phyloP scores from a whole-genome alignment of 2,888 invertebrate genomes.

The Phragmatobia fuliginosa region DNA sequence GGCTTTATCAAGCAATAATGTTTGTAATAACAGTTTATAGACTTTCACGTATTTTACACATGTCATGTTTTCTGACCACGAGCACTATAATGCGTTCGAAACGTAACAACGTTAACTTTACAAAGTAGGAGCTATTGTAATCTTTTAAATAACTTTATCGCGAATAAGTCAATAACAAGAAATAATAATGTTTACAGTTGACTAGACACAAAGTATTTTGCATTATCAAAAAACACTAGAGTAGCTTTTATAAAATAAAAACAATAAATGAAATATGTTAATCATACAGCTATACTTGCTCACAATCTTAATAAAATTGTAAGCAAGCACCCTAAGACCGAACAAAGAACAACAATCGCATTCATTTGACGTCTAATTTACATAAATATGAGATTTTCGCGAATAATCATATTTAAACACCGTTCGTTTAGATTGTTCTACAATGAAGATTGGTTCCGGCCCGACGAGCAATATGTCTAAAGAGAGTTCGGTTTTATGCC shows the following conservation, averaged over 20 bases:
- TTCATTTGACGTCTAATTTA: slow-evolving; percentile 76
- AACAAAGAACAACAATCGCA: slow-evolving; percentile 73
- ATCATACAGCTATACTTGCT: slow-evolving; percentile 16
- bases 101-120: too few relatives aligned
- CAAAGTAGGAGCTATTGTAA: too few relatives aligned
- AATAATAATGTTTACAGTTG: too few relatives aligned
- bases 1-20: not conserved
- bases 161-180: too few relatives aligned
- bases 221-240: not conserved
- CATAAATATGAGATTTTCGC: slow-evolving; percentile 82
- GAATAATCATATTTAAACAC: slow-evolving; percentile 77
- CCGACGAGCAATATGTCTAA: slow-evolving; percentile 69
- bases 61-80: too few relatives aligned
- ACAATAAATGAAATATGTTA: slow-evolving; percentile 9
- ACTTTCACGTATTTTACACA: too few relatives aligned
- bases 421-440: slow-evolving; percentile 74
- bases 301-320: slow-evolving; percentile 35
- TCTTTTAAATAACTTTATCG: too few relatives aligned
- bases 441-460: slow-evolving; percentile 80
- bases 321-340: slow-evolving; percentile 42
- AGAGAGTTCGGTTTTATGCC: slow-evolving; percentile 60
- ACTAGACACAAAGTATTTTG: not conserved
- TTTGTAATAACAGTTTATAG: too few relatives aligned
- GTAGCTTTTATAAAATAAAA: not conserved
- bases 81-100: too few relatives aligned